A percentile compares a stretch with the other conserved stretches of the same genome.
Evolutionary conservation across 1,140 invertebrate species (phyloP).

Genomic region (Pogonognathellus flavescens): DNA sequence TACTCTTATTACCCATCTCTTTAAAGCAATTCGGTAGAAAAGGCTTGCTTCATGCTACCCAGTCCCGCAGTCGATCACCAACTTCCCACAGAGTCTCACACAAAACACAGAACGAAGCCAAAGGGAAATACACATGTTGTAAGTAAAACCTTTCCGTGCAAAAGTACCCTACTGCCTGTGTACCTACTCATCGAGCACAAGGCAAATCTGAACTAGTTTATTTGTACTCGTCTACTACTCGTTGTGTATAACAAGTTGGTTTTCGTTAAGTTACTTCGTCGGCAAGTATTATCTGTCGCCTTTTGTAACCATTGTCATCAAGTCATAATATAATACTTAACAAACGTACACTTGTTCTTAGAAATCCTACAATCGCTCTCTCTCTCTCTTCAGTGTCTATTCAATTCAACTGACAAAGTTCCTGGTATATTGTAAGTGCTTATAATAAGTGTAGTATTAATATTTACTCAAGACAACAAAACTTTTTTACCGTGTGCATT

Average conservation of each 20-base stretch:
- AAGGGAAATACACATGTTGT: slow-evolving; percentile 13
- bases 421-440: not conserved
- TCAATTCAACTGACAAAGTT: not conserved
- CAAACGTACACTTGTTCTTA: slow-evolving; percentile 32
- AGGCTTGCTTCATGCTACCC: slow-evolving; percentile 32
- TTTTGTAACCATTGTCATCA: slow-evolving; percentile 10
- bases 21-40: slow-evolving; percentile 19
- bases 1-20: slow-evolving; percentile 10
- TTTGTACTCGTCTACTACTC: too few species aligned
- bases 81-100: slow-evolving; percentile 44
- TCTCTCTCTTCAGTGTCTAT: not conserved
- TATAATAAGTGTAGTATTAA: not conserved
- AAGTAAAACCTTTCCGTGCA: too few species aligned
- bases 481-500: too few species aligned
- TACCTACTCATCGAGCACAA: not conserved
- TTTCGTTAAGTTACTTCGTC: not conserved
- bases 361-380: not conserved
- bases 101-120: not conserved
- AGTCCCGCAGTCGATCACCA: slow-evolving; percentile 42
- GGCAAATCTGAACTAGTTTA: slow-evolving; percentile 15
- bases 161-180: too few species aligned
- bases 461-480: not conserved
- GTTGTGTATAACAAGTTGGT: too few species aligned
- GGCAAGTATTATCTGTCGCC: not conserved
- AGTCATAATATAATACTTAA: not conserved